Evolutionary conservation across 2,888 invertebrate genomes (phyloP).

Genomic region (Amphipyra tragopoginis): DNA sequence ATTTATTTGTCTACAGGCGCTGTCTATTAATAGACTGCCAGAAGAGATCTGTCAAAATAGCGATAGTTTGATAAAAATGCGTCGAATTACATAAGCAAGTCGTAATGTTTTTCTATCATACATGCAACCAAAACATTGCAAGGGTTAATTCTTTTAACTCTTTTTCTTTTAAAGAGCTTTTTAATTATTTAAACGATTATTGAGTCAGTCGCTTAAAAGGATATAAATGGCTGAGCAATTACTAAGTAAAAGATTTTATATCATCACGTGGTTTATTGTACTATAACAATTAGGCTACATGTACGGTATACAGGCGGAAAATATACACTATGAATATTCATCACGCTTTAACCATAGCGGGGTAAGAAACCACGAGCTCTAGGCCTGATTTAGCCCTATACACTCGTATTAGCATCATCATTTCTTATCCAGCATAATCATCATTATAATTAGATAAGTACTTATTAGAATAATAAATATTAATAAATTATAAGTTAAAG

Average conservation of each 20-base stretch:
- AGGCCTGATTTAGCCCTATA: conserved; percentile 4
- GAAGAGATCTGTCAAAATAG: no score
- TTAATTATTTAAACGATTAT: background rate
- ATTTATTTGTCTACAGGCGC: no score
- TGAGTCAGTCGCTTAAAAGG: background rate
- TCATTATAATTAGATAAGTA: background rate
- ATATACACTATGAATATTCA: conserved; percentile 36
- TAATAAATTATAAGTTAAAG: conserved; percentile 31
- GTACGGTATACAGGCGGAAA: conserved; percentile 49
- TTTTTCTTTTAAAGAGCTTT: no score
- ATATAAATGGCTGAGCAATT: background rate
- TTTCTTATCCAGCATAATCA: conserved; percentile 9
- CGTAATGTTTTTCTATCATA: no score
- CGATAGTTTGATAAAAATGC: no score
- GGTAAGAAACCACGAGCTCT: conserved; percentile 20
- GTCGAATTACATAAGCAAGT: no score
- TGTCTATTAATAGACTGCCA: no score
- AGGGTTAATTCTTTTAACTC: no score
- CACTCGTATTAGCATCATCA: background rate
- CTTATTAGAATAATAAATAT: conserved; percentile 28
- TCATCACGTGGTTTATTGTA: conserved; percentile 47
- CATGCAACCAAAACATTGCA: no score
- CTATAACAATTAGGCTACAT: conserved; percentile 35
- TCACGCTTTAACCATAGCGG: conserved; percentile 15
- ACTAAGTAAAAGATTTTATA: conserved; percentile 16